Evolutionary conservation across 2,113 vertebrate species (phyloP).

Genomic region (Anarrhichthys ocellatus): DNA sequence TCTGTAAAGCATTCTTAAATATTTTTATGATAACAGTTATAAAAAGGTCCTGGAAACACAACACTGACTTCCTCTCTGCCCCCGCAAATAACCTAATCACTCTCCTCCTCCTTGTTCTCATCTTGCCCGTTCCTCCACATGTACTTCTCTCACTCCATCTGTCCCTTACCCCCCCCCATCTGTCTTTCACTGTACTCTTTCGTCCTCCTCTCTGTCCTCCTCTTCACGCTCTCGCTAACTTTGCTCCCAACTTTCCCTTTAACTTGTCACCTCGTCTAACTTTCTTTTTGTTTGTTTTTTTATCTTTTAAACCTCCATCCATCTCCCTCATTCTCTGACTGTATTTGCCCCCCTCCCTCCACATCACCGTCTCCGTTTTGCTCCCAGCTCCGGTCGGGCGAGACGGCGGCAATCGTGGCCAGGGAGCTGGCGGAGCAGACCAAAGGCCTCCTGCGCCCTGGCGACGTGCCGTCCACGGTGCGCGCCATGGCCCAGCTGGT

Average conservation of each 20-base stretch:
- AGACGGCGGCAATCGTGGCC: slow-evolving; percentile 96
- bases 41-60: slow-evolving; percentile 14
- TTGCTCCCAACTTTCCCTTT: slow-evolving; percentile 26
- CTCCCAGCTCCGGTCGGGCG: slow-evolving; percentile 94
- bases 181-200: slow-evolving; percentile 1
- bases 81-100: slow-evolving; percentile 14
- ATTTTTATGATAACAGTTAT: slow-evolving; percentile 16
- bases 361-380: slow-evolving; percentile 29
- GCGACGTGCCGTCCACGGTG: slow-evolving; percentile 94
- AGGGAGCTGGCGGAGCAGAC: slow-evolving; percentile 96
- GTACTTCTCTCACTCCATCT: slow-evolving; percentile 10
- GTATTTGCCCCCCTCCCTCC: slow-evolving; percentile 6
- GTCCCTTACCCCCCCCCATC: slow-evolving; percentile 20
- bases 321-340: slow-evolving; percentile 26
- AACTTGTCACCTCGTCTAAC: slow-evolving; percentile 13
- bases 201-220: slow-evolving; percentile 4
- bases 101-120: neutral
- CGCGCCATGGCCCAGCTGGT: slow-evolving; percentile 97
- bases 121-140: slow-evolving; percentile 8
- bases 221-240: slow-evolving; percentile 18
- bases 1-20: slow-evolving; percentile 28
- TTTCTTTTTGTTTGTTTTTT: neutral
- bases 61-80: neutral
- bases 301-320: slow-evolving; percentile 25
- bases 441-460: slow-evolving; percentile 90